Conservation (phyloP, 2,113 vertebrate species). For the Cochlearius cochlearius region DNA sequence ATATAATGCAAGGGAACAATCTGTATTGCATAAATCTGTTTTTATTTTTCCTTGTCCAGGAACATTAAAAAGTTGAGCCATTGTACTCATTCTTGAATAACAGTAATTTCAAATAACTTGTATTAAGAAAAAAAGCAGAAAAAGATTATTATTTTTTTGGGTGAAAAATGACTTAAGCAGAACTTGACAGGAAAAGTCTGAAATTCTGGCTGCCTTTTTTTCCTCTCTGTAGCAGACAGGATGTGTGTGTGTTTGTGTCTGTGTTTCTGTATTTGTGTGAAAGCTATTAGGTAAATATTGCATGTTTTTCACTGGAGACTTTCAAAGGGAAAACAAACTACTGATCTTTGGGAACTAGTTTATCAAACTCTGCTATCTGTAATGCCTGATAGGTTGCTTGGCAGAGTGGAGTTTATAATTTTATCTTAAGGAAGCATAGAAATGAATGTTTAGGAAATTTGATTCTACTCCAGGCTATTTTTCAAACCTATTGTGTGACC, state of each 20-base stretch:
- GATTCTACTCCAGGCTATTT: background rate
- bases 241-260: background rate
- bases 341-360: background rate
- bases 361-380: background rate
- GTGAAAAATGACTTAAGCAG: background rate
- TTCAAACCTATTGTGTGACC: background rate
- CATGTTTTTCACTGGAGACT: background rate
- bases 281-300: background rate
- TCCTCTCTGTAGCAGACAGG: conserved; percentile 6
- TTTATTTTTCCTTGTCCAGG: background rate
- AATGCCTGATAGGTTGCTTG: background rate
- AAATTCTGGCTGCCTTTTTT: background rate
- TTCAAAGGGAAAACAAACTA: background rate
- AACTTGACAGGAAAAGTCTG: background rate
- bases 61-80: background rate
- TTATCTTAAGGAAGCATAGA: background rate
- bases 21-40: background rate
- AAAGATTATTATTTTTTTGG: background rate
- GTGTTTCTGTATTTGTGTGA: background rate
- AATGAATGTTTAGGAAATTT: background rate
- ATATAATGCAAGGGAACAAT: background rate
- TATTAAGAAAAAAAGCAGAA: background rate
- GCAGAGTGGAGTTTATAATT: background rate
- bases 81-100: background rate
- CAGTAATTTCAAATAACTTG: background rate